Conservation (phyloP, 2,113 vertebrate genomes). For the Clarias macrocephalus region DNA sequence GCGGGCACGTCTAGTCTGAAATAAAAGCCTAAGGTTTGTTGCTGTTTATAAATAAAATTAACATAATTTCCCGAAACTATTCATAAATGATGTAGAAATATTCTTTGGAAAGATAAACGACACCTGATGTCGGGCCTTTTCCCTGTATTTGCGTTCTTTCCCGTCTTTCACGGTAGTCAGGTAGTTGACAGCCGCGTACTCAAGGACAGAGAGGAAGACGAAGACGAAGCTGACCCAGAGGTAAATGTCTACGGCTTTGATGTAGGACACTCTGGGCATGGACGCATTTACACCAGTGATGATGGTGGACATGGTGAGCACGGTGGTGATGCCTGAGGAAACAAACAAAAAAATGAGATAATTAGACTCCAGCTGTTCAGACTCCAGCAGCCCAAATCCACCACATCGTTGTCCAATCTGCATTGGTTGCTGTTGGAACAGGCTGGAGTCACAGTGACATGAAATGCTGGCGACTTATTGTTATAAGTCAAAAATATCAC, state of each 20-base stretch:
- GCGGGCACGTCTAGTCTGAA: neutral
- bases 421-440: too few species aligned
- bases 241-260: constrained; percentile 79
- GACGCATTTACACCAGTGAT: constrained; percentile 81
- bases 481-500: too few species aligned
- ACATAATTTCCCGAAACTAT: neutral
- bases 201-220: constrained; percentile 76
- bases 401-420: too few species aligned
- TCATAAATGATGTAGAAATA: neutral
- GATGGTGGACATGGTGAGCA: constrained; percentile 91
- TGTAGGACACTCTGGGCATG: constrained; percentile 78
- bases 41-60: neutral
- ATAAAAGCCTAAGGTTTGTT: neutral
- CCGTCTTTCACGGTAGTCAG: constrained; percentile 88
- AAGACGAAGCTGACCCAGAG: constrained; percentile 80
- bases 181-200: constrained; percentile 87
- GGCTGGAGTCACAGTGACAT: too few species aligned
- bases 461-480: too few species aligned
- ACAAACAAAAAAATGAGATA: neutral
- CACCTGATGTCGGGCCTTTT: constrained; percentile 77
- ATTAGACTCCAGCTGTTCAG: neutral
- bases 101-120: neutral
- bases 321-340: constrained; percentile 85
- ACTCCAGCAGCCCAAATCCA: too few species aligned
- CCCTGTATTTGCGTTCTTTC: constrained; percentile 80